Percentiles rank a stretch among this genome's conserved stretches.
These are phyloP conservation scores for Spongilla lacustris DNA, from an alignment of 37 sponge, comb jelly and placozoan genomes.

Conservation along the genomic window DNA sequence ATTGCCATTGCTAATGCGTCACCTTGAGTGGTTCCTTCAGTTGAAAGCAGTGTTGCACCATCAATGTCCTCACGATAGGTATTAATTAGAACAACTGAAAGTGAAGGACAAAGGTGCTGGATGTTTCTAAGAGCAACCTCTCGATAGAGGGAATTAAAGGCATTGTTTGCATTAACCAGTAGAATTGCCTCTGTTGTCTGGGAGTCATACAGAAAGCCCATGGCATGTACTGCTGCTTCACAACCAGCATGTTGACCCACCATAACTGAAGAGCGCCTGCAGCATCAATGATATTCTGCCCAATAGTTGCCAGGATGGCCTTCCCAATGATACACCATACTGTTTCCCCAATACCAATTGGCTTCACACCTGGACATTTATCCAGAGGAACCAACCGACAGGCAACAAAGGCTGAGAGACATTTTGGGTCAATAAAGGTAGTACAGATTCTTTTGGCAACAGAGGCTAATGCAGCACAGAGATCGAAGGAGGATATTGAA, in stretches of 20 bases:
- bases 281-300: slow-evolving; percentile 24
- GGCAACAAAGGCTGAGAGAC: slow-evolving; percentile 19
- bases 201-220: background rate
- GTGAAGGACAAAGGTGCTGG: slow-evolving; percentile 18
- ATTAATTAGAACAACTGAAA: slow-evolving; percentile 28
- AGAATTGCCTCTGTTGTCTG: slow-evolving; percentile 19
- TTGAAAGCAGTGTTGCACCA: slow-evolving; percentile 42
- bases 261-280: slow-evolving; percentile 19
- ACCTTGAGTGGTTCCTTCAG: slow-evolving; percentile 61
- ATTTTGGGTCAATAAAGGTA: slow-evolving; percentile 18
- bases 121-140: slow-evolving; percentile 47
- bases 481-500: slow-evolving; percentile 13
- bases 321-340: slow-evolving; percentile 51
- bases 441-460: slow-evolving; percentile 11
- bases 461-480: slow-evolving; percentile 5
- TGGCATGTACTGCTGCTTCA: slow-evolving; percentile 31
- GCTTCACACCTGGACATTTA: slow-evolving; percentile 48
- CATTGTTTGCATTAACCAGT: slow-evolving; percentile 19
- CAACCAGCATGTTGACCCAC: slow-evolving; percentile 13
- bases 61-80: slow-evolving; percentile 26
- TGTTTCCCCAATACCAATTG: slow-evolving; percentile 46
- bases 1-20: slow-evolving; percentile 48
- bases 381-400: slow-evolving; percentile 40
- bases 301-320: slow-evolving; percentile 22
- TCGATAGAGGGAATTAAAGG: slow-evolving; percentile 22